Evolutionary conservation across 2,888 invertebrate species (phyloP).

Genomic region (Nyleta sp.): DNA sequence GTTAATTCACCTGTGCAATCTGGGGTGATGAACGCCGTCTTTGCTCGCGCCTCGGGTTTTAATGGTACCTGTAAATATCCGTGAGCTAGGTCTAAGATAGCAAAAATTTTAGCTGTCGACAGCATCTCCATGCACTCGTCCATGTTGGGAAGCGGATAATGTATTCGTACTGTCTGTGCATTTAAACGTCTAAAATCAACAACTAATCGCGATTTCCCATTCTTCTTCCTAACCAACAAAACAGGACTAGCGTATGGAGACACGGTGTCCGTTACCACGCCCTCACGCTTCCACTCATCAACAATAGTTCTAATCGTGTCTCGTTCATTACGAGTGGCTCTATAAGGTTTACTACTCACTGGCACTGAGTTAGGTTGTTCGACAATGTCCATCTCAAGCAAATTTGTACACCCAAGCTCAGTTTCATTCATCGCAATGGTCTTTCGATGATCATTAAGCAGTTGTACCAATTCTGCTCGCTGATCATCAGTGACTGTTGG

Average conservation of each 20-base stretch:
- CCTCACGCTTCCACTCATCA: background rate
- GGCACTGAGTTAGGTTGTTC: background rate
- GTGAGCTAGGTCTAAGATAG: background rate
- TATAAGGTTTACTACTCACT: background rate
- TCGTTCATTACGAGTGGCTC: background rate
- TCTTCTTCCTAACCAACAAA: background rate
- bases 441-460: background rate
- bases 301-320: background rate
- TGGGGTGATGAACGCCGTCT: slow-evolving; percentile 7
- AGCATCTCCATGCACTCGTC: slow-evolving; percentile 15
- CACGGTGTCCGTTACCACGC: background rate
- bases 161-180: slow-evolving; percentile 1
- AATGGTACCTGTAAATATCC: background rate
- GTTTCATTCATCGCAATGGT: background rate
- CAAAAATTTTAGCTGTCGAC: background rate
- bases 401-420: background rate
- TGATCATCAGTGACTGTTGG: background rate
- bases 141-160: background rate
- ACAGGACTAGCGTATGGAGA: background rate
- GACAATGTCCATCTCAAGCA: background rate
- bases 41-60: background rate
- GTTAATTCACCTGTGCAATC: background rate
- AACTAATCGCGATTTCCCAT: background rate
- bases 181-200: background rate
- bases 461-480: background rate